Evolutionary conservation across 2,888 invertebrate genomes (phyloP).

Genomic region (Deroplatys truncata): DNA sequence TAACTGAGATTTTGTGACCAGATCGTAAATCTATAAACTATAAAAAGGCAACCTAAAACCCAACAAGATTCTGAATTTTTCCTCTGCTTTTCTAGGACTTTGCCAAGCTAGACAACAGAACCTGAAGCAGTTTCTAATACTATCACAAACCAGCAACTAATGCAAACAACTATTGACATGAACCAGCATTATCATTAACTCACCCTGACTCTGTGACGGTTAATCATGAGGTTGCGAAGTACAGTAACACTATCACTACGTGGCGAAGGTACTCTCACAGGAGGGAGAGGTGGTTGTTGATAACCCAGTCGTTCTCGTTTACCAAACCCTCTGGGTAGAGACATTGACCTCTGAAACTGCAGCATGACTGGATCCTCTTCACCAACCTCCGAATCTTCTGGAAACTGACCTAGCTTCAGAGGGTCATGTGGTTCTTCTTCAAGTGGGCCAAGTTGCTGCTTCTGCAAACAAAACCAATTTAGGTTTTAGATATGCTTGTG

Average conservation of each 20-base stretch:
- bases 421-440: slow-evolving; percentile 41
- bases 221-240: slow-evolving; percentile 42
- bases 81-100: too few species aligned
- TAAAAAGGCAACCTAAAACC: too few species aligned
- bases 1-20: too few species aligned
- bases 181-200: slow-evolving; percentile 25
- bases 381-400: slow-evolving; percentile 32
- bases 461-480: not conserved
- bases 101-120: not conserved
- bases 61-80: too few species aligned
- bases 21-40: too few species aligned
- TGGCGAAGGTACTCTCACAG: slow-evolving; percentile 28
- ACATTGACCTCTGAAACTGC: slow-evolving; percentile 46
- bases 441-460: slow-evolving; percentile 44
- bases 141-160: not conserved
- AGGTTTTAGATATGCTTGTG: not conserved
- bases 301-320: slow-evolving; percentile 35
- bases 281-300: slow-evolving; percentile 40
- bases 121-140: not conserved
- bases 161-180: not conserved
- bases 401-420: slow-evolving; percentile 35
- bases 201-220: slow-evolving; percentile 42
- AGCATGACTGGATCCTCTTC: slow-evolving; percentile 38
- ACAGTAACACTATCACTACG: slow-evolving; percentile 46
- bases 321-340: slow-evolving; percentile 45